Conservation (phyloP, 2,113 vertebrate genomes). For the Microcebus griseorufus region DNA sequence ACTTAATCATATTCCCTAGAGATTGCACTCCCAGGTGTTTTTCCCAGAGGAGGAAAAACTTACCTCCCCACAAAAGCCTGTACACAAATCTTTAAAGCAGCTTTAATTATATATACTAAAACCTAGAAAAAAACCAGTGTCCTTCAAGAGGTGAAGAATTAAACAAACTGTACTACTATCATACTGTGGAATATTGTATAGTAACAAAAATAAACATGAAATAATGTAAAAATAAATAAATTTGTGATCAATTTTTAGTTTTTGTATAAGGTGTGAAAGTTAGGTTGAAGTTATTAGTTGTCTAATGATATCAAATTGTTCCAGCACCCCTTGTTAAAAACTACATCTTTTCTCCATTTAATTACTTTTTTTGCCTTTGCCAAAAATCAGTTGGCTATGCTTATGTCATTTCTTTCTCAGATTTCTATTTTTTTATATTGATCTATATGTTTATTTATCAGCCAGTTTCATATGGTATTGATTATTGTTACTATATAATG, state of each 20-base stretch:
- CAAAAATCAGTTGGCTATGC: neutral
- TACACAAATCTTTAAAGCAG: too few relatives aligned
- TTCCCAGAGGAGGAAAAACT: too few relatives aligned
- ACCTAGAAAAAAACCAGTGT: too few relatives aligned
- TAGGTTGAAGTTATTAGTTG: neutral
- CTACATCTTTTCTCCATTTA: neutral
- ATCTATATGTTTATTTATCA: neutral
- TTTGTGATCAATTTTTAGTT: neutral
- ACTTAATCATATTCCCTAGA: too few relatives aligned
- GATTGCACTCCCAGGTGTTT: too few relatives aligned
- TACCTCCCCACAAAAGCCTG: too few relatives aligned
- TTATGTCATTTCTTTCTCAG: neutral
- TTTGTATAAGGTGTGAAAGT: neutral
- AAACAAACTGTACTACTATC: too few relatives aligned
- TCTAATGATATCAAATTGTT: neutral
- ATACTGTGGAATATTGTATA: too few relatives aligned
- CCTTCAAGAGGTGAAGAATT: too few relatives aligned
- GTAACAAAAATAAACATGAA: too few relatives aligned
- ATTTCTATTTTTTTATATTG: neutral
- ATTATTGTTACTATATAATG: neutral
- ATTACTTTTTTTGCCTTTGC: neutral
- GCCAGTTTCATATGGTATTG: neutral
- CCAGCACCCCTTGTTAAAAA: neutral
- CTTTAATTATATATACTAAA: too few relatives aligned
- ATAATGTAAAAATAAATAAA: neutral